Base-by-base conservation (phyloP, 2,888 invertebrate species). In the Archips xylosteana region DNA sequence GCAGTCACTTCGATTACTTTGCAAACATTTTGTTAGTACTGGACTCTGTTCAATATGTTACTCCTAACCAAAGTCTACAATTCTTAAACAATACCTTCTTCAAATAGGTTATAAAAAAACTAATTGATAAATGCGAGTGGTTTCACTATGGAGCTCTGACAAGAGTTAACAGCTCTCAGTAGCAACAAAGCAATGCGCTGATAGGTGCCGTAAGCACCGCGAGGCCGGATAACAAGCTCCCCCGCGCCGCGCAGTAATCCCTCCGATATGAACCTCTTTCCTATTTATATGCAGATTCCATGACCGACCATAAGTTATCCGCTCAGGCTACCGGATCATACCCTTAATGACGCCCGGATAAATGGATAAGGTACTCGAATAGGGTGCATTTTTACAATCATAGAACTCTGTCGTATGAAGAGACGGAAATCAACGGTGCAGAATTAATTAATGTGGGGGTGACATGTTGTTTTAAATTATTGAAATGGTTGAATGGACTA, bases 241-340 rank as follows among this genome's bases (percentile, higher is more conserved):
- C 54, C 39, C 54, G 51, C 68, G 23, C 54, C 15, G 47, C 45
- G 10, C 62, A 81, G 78, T 81, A 82, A 88, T 85, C 90, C 89
- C 85, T 84, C 81, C 81, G 80, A 81, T 83, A 82, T 82, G 81
- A 82, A 82, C 82, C 89, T 88, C 89, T 86, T 87, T 90, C 84
- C 93, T 92, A 94, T 94, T 94, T 94, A 93, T 92, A 94, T 94
- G 94, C 92, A 94, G 92, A 94, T 94, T 92, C 89, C 87, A 89
- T 84, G 85, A 84, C 89, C 89, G 85, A 89, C 91, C 93, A 92
- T 93, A 94, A 93, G 93, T 94, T 93, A 92, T 90, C 89, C 91
- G 89, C 87, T 89, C 88, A 85, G 83, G 83, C 81, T 83, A 88
- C 88, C 88, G 92, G 91, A 92, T 93, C 92, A 93, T 89, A 86